A percentile compares a stretch with the other conserved stretches of the same genome.
These are phyloP conservation scores for Salticus scenicus DNA, from an alignment of 2,888 invertebrate genomes.

Conservation along the genomic window DNA sequence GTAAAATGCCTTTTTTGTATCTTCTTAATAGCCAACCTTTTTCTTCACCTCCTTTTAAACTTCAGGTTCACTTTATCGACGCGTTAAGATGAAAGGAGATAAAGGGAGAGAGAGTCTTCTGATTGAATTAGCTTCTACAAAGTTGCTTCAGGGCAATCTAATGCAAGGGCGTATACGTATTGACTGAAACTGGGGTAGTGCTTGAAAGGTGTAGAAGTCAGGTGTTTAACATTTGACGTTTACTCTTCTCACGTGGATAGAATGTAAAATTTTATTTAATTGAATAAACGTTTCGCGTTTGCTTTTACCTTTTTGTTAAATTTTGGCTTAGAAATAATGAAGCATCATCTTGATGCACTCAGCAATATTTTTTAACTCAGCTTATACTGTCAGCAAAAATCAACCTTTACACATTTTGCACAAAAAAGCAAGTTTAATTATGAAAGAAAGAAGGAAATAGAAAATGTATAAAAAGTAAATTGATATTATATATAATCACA, in stretches of 20 bases:
- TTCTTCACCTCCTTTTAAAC: background rate
- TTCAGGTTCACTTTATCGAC: background rate
- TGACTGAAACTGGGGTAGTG: background rate
- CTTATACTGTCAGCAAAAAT: too few relatives aligned
- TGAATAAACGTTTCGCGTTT: background rate
- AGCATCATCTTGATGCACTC: too few relatives aligned
- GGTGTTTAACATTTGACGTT: background rate
- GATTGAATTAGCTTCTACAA: background rate
- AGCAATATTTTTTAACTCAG: too few relatives aligned
- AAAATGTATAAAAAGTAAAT: too few relatives aligned
- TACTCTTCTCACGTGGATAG: background rate
- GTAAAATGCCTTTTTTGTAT: slow-evolving; percentile 47
- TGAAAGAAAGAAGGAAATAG: too few relatives aligned
- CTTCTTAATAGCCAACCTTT: background rate
- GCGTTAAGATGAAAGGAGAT: background rate
- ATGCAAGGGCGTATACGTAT: background rate
- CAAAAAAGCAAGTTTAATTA: too few relatives aligned
- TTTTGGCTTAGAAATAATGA: too few relatives aligned
- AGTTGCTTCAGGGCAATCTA: background rate
- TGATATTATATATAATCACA: too few relatives aligned
- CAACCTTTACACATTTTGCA: too few relatives aligned
- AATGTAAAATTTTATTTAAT: background rate
- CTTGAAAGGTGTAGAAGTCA: background rate
- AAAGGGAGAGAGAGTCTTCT: too few relatives aligned
- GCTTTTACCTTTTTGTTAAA: background rate